Base-by-base conservation (phyloP, 2,888 invertebrate species). In the Rhodophaea formosa region DNA sequence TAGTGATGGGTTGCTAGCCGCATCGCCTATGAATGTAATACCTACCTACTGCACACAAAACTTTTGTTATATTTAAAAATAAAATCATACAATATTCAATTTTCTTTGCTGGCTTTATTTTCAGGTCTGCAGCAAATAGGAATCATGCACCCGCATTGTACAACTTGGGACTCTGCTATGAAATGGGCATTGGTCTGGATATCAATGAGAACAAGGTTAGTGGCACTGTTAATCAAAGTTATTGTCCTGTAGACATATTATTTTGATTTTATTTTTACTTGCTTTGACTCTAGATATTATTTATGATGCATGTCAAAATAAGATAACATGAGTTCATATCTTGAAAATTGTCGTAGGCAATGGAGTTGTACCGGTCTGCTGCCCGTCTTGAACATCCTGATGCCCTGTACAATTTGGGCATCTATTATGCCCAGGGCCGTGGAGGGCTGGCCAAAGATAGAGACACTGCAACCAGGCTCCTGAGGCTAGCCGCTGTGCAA, bases 141-240 rank as follows among this genome's bases (percentile, higher is more conserved):
- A 92, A 92, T 64, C 92, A 94, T 75, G 86, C 93, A 55, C 92
- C 92, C 62, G 94, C 95, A 35, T 86, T 93, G 61, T 95, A 93
- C 71, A 95, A 95, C 75, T 84, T 95, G 62, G 95, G 93, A 1
- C 72, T 95, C 30, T 95, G 95, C 72, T 93, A 95, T 78, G 95
- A 95, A 78, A 84, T 91, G 69, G 95, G 95, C 0, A 77, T 93
- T 57, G 95, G 95, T 59, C 93, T 94, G 2, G 75, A 84, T 43
- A 83, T 87, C 61, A 91, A 95, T 86, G 87, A 93, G 61, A 86
- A 86, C 75, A 90, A 91, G 83, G 94, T 94, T 80, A 79, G 71
- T 68, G 12, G 15, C n/a, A 47, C 29, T 44, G n/a, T 49, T 14
- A 14, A 3, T 23, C 5, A 23, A 23, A 23, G 23, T 23, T 23